Evolutionary conservation across 2,888 invertebrate species (phyloP), one percentile per base, ranked within the genome.

Genomic region (Pimpla rufipes): DNA sequence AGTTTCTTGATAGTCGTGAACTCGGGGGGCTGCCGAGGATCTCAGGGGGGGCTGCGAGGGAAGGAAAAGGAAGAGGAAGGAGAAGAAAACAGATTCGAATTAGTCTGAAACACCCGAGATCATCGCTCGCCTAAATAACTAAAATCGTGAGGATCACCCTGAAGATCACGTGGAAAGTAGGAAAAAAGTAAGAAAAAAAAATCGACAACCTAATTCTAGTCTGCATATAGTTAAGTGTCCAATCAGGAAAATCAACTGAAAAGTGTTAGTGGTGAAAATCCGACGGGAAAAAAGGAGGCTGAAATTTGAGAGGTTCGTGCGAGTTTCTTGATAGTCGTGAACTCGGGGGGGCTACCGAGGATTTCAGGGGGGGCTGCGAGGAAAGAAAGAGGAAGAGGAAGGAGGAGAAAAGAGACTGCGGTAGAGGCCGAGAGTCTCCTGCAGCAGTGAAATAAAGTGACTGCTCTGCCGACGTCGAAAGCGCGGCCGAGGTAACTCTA

Each of bases 401-500:
- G 29, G 29, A 29, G 5, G 5, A 29, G 2, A 29, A 68, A 70
- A 64, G 29, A 16, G 35, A 50, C 29, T 64, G 66, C 62, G 47
- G 47, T 68, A 6, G 68, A 62, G 73, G n/a, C 42, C 47, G 47
- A 67, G 73, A 74, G 55, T 16, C 66, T 37, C n/a, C 47, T 2
- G 29, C 29, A 5, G 29, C 71, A 50, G 82, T 81, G 68, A 82
- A 79, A 84, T 80, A 82, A 82, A 83, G 83, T 83, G 66, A 83
- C 76, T 76, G 42, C 55, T 64, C 78, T 77, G 42, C 87, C 55
- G 77, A 84, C 87, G 88, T 67, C 42, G 62, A 45, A 40, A 45
- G 68, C 89, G 47, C 47, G 47, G n/a, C 5, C 7, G 89, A 88
- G 91, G 90, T 91, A 90, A 90, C 91, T 91, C 90, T 91, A 90